Evolutionary conservation across 2,797 vertebrate species (phyloP), one percentile per base, ranked within the genome.

Genomic region (Hozukius guyotensis): DNA sequence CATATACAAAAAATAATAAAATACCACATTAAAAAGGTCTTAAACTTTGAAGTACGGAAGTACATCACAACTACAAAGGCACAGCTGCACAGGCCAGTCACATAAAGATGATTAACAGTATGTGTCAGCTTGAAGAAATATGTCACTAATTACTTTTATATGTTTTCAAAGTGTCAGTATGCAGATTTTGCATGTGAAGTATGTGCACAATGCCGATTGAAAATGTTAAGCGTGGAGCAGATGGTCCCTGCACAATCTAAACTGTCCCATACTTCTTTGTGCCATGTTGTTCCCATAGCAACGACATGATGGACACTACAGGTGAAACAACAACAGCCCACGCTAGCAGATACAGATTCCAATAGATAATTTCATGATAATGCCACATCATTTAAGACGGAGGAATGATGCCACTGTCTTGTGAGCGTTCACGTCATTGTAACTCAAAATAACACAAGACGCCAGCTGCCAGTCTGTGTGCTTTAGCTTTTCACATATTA

Each of bases 11-110:
- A 69, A 57, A 63, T 12, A 64, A 31, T 38, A 61, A 72, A 63
- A 66, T 31, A 67, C 75, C 74, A 87, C 74, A 78, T 77, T 72
- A 74, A 73, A 83, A 74, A 36, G 60, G 16, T 5, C 46, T 81
- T 76, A 12, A 66, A 69, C 75, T 80, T 78, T 82, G 57, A 82
- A 74, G 68, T 34, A 55, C 12, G 11, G 32, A 52, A 80, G 70
- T 69, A 49, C 66, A 81, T 74, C 31, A 46, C 25, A 68, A 64
- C 63, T 65, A 76, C 75, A 86, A 77, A 83, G 80, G 42, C 75
- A 46, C 76, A 88, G 75, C 80, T 80, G 75, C 56, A 66, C 46
- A 14, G 53, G 52, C 56, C 27, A 14, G 27, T 46, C 68, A 61
- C 13, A 36, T 63, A 78, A 73, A 31, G 62, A 80, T 81, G 60